These are phyloP conservation scores for Tenebrio molitor DNA, from an alignment of 1,140 invertebrate species.

Conservation along the genomic window DNA sequence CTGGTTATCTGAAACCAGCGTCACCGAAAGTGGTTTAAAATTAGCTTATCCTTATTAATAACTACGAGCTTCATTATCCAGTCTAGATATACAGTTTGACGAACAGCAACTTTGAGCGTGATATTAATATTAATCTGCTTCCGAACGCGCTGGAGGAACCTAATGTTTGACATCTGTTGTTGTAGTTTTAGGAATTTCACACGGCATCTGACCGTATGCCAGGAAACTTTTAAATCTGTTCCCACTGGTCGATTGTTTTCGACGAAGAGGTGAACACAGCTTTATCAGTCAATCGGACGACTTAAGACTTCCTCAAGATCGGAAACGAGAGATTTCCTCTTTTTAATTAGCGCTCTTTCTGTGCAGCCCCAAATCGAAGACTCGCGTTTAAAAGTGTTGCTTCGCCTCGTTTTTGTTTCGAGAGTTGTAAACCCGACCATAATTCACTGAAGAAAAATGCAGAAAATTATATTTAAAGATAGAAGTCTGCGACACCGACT, in stretches of 20 bases:
- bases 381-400: no score
- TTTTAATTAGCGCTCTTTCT: no score
- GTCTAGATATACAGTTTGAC: slow-evolving; percentile 17
- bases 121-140: slow-evolving; percentile 34
- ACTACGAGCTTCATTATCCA: not conserved
- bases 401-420: slow-evolving; percentile 1
- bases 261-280: not conserved
- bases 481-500: not conserved
- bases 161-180: slow-evolving; percentile 40
- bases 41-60: slow-evolving; percentile 27
- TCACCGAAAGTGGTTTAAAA: slow-evolving; percentile 12
- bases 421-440: not conserved
- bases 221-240: slow-evolving; percentile 3
- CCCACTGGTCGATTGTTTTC: slow-evolving; percentile 13
- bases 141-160: slow-evolving; percentile 5
- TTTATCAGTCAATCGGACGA: slow-evolving; percentile 6
- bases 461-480: slow-evolving; percentile 35
- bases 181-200: slow-evolving; percentile 33
- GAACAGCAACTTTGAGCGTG: slow-evolving; percentile 5
- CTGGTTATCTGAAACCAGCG: not conserved
- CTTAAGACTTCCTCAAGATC: not conserved
- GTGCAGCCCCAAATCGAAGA: no score
- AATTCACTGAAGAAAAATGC: not conserved
- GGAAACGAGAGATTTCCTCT: not conserved
- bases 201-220: slow-evolving; percentile 19